These are phyloP conservation scores for Felis chaus DNA, from an alignment of 2,113 vertebrate genomes.

Conservation along the genomic window DNA sequence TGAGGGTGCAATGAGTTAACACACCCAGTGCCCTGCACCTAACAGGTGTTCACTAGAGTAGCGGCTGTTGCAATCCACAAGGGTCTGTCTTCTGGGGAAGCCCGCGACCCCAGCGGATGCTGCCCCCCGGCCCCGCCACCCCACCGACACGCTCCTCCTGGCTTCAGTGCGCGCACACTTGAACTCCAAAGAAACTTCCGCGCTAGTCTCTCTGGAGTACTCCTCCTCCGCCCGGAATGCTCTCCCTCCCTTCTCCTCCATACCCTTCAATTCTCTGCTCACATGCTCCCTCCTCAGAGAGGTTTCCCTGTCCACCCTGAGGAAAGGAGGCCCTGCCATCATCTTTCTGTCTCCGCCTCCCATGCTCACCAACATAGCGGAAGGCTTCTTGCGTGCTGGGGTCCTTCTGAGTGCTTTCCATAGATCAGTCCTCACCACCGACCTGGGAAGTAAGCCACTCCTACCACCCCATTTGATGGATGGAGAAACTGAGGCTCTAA, in stretches of 20 bases:
- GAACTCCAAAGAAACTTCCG: not conserved
- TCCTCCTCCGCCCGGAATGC: not conserved
- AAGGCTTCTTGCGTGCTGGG: not conserved
- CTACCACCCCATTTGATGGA: not conserved
- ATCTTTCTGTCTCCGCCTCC: not conserved
- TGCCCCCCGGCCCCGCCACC: not conserved
- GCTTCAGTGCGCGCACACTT: not conserved
- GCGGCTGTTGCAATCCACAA: not conserved
- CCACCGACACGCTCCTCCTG: not conserved
- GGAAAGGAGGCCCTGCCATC: not conserved
- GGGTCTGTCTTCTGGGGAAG: not conserved
- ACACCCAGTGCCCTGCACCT: accelerated
- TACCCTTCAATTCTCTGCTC: not conserved
- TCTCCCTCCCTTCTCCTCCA: not conserved
- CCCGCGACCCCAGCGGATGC: not conserved
- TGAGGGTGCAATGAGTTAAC: not conserved
- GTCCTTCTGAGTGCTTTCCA: not conserved
- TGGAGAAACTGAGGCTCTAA: not conserved
- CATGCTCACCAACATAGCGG: not conserved
- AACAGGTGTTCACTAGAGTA: not conserved
- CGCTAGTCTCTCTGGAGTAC: not conserved
- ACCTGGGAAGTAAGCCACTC: not conserved
- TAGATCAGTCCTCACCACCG: not conserved
- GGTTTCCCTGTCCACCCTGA: not conserved
- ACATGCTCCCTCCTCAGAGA: not conserved